These are phyloP conservation scores for Chiroxiphia lanceolata DNA, from an alignment of 2,797 vertebrate genomes.

Conservation along the genomic window DNA sequence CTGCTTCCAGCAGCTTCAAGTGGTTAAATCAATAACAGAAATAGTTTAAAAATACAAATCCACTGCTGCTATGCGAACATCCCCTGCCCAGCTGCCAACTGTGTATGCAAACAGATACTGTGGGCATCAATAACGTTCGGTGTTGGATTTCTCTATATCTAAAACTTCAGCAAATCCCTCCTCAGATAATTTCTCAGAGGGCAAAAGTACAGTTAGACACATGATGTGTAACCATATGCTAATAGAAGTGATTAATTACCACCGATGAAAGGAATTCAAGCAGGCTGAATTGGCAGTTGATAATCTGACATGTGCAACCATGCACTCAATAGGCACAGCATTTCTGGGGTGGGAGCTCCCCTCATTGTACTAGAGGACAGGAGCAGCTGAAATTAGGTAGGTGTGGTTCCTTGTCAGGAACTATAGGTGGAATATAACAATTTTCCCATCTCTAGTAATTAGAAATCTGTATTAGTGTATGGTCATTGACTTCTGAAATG, in stretches of 20 bases:
- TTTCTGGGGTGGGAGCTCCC: background rate
- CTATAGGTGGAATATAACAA: background rate
- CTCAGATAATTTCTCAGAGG: constrained; percentile 35
- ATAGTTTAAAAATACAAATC: constrained; percentile 37
- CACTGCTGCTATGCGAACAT: background rate
- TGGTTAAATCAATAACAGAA: constrained; percentile 47
- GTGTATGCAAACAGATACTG: constrained; percentile 53
- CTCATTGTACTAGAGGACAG: background rate
- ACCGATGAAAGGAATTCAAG: constrained; percentile 27
- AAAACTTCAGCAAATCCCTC: constrained; percentile 60
- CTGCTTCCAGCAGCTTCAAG: constrained; percentile 50
- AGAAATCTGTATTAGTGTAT: background rate
- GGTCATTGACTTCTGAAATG: background rate
- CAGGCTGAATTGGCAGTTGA: constrained; percentile 23
- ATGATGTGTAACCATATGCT: constrained; percentile 35
- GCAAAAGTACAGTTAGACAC: constrained; percentile 47
- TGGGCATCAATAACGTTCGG: constrained; percentile 25
- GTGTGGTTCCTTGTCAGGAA: background rate
- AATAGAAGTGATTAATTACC: constrained; percentile 55
- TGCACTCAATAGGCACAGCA: background rate
- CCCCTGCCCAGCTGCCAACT: background rate
- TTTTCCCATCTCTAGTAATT: background rate
- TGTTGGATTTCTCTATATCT: constrained; percentile 20
- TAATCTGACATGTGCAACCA: constrained; percentile 17
- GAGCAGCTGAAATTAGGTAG: constrained; percentile 5